phyloP scores from a whole-genome alignment of 2,888 invertebrate genomes.

The Eupithecia inturbata region DNA sequence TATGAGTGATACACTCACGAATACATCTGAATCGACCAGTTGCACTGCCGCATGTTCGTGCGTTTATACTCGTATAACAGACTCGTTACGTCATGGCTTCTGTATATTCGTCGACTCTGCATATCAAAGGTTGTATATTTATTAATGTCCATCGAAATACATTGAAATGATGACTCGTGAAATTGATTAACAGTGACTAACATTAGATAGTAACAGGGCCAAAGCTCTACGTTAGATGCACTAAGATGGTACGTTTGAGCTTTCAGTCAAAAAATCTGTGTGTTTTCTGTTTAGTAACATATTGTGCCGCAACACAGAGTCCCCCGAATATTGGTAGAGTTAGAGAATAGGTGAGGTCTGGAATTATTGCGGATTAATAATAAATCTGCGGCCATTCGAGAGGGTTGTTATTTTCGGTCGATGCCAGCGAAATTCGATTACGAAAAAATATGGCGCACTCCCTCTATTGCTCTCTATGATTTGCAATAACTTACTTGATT shows the following conservation, averaged over 20 bases:
- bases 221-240: neutral
- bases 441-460: slow-evolving; percentile 37
- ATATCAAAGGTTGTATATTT: too few species aligned
- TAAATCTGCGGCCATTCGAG: slow-evolving; percentile 58
- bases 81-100: neutral
- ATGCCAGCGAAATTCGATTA: slow-evolving; percentile 37
- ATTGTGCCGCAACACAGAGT: slow-evolving; percentile 2
- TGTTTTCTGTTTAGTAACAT: neutral
- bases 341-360: slow-evolving; percentile 41
- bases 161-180: too few species aligned
- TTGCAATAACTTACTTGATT: slow-evolving; percentile 26
- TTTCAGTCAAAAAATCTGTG: neutral
- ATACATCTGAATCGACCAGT: too few species aligned
- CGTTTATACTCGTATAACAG: too few species aligned
- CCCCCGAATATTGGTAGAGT: slow-evolving; percentile 30
- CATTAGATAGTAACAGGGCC: too few species aligned
- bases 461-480: slow-evolving; percentile 31
- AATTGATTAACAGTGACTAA: too few species aligned
- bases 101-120: neutral
- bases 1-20: too few species aligned
- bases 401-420: slow-evolving; percentile 39
- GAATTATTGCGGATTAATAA: slow-evolving; percentile 70
- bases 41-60: too few species aligned
- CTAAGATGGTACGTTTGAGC: neutral
- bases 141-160: too few species aligned